Percentiles rank a stretch among this genome's conserved stretches.
These are phyloP conservation scores for Sebastiscus albofasciatus DNA, from an alignment of 2,797 vertebrate species.

Conservation along the genomic window DNA sequence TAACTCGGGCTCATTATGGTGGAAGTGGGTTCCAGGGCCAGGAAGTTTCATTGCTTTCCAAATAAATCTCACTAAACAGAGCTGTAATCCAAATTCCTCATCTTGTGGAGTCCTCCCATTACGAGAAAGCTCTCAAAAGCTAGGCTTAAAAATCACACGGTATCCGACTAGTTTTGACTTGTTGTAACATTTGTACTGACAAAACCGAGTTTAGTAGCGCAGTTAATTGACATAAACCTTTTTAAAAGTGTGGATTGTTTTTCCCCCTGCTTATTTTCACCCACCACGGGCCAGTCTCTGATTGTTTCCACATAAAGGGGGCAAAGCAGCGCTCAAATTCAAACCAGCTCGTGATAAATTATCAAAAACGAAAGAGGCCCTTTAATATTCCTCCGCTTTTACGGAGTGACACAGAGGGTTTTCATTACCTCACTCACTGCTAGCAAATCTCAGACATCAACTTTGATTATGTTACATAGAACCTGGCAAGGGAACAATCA, in stretches of 20 bases:
- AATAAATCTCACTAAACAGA: slow-evolving; percentile 84
- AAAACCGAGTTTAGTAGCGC: neutral
- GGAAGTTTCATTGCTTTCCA: slow-evolving; percentile 84
- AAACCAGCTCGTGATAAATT: slow-evolving; percentile 75
- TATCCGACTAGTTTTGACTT: neutral
- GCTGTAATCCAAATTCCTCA: slow-evolving; percentile 75
- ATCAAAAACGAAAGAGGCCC: slow-evolving; percentile 66
- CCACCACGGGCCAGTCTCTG: slow-evolving; percentile 36
- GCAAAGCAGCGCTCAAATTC: slow-evolving; percentile 53
- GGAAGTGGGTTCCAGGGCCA: slow-evolving; percentile 83
- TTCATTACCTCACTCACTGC: slow-evolving; percentile 72
- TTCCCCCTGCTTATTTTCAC: slow-evolving; percentile 43
- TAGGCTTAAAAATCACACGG: slow-evolving; percentile 32
- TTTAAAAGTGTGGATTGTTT: neutral
- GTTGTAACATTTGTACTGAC: neutral
- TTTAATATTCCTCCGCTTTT: slow-evolving; percentile 64
- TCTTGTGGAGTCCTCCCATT: slow-evolving; percentile 71
- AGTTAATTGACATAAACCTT: slow-evolving; percentile 8
- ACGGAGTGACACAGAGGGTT: slow-evolving; percentile 71
- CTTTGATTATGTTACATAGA: slow-evolving; percentile 71
- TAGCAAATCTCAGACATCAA: slow-evolving; percentile 69
- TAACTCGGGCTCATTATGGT: slow-evolving; percentile 81
- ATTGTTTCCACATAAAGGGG: slow-evolving; percentile 64
- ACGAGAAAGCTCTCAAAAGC: slow-evolving; percentile 38
- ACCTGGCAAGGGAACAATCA: slow-evolving; percentile 71